Conservation (phyloP, 2,797 vertebrate genomes). For the Peromyscus aztecus region DNA sequence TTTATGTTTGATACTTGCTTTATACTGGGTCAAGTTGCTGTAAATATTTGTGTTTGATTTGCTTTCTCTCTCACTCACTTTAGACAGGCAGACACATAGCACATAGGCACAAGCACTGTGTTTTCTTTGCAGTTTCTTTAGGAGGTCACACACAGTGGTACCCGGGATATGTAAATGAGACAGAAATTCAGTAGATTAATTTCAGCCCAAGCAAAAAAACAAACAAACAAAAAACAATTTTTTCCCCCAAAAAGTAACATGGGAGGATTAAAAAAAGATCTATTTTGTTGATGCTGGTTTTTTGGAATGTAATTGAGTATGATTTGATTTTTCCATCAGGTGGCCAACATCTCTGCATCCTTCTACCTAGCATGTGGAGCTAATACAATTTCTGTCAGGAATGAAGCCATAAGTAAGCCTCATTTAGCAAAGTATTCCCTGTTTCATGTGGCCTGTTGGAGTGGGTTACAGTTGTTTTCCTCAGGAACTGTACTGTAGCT, state of each 20-base stretch:
- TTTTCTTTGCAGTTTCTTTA: not conserved
- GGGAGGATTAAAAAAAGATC: not conserved
- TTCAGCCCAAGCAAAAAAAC: not conserved
- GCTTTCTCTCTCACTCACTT: not conserved
- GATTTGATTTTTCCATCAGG: not conserved
- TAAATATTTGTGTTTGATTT: not conserved
- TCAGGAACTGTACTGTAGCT: not conserved
- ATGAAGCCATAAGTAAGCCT: not conserved
- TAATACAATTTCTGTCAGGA: constrained; percentile 6
- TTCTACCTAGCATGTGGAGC: not conserved
- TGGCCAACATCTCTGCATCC: not conserved
- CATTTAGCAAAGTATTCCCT: constrained; percentile 18
- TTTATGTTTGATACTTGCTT: not conserved
- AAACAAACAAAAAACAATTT: not conserved
- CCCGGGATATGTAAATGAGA: not conserved
- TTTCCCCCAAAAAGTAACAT: not conserved
- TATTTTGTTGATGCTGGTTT: not conserved
- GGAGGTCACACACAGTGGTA: not conserved
- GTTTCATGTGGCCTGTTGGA: not conserved
- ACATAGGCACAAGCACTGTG: not conserved
- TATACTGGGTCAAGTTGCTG: not conserved
- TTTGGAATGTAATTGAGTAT: constrained; percentile 23
- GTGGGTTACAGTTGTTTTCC: not conserved
- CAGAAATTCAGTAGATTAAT: not conserved
- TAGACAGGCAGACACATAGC: not conserved